These are phyloP conservation scores for Drosophila kanekoi DNA, from an alignment of 2,888 invertebrate species.

Conservation along the genomic window DNA sequence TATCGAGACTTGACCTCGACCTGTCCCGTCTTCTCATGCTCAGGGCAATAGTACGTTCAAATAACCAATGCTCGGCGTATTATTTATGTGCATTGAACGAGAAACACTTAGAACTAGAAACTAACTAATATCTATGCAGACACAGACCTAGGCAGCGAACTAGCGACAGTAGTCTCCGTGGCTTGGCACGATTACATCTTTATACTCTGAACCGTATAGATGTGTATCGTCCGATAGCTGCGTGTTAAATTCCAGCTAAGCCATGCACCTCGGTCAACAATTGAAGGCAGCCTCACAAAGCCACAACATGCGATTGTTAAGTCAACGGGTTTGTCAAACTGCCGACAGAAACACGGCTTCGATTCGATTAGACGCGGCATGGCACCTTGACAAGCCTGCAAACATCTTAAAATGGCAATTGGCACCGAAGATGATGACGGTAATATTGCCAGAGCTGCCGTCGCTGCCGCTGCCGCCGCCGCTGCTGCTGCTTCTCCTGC, in stretches of 20 bases:
- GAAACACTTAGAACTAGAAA: conserved; percentile 26
- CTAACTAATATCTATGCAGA: conserved; percentile 9
- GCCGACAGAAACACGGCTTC: conserved; percentile 54
- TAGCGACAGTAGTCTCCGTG: conserved; percentile 1
- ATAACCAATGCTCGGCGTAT: conserved; percentile 54
- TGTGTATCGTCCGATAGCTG: conserved; percentile 76
- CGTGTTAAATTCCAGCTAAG: conserved; percentile 49
- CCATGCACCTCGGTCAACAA: conserved; percentile 49
- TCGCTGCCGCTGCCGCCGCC: conserved; percentile 16
- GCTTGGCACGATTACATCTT: conserved; percentile 68
- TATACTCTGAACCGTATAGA: conserved; percentile 70
- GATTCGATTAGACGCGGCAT: conserved; percentile 37
- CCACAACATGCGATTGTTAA: conserved; percentile 50
- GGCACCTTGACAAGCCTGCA: conserved; percentile 77
- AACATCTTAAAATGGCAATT: conserved; percentile 61
- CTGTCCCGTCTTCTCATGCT: conserved; percentile 74
- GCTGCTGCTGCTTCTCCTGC: background rate
- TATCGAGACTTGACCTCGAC: conserved; percentile 75
- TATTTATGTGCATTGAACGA: conserved; percentile 82
- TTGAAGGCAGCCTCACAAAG: conserved; percentile 18
- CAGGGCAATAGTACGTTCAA: conserved; percentile 16
- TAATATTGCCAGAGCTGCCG: conserved; percentile 21
- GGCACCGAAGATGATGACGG: conserved; percentile 24
- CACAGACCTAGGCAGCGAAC: background rate
- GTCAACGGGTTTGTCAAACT: conserved; percentile 73